These are phyloP conservation scores for Gymnoscelis rufifasciata DNA, from an alignment of 2,888 invertebrate species.

Conservation along the genomic window DNA sequence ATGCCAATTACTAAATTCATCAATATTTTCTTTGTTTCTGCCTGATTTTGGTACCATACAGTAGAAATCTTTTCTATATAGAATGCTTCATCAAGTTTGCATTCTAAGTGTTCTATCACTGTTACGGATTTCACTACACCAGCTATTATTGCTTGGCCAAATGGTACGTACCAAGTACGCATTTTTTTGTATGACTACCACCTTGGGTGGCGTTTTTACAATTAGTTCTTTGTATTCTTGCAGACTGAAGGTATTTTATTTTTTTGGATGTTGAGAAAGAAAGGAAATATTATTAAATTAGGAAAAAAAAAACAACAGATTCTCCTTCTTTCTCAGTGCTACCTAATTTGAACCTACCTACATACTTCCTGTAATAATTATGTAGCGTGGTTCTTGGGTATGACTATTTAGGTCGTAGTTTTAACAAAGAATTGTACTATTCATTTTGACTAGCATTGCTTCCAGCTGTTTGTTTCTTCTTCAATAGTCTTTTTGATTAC, in stretches of 20 bases:
- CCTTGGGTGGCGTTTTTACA: conserved; percentile 55
- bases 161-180: conserved; percentile 46
- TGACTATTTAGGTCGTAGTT: conserved; percentile 4
- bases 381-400: conserved; percentile 18
- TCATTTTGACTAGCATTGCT: too few relatives aligned
- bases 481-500: too few relatives aligned
- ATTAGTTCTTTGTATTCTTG: conserved; percentile 35
- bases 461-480: too few relatives aligned
- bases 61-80: conserved; percentile 2
- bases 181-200: conserved; percentile 67
- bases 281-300: too few relatives aligned
- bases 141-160: conserved; percentile 21
- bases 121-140: conserved; percentile 27
- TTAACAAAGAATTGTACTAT: not conserved
- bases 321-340: not conserved
- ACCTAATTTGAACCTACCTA: conserved; percentile 4
- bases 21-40: conserved; percentile 65
- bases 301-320: too few relatives aligned
- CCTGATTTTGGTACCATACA: conserved; percentile 12
- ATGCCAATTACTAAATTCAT: conserved; percentile 76
- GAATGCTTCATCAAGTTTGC: conserved; percentile 7
- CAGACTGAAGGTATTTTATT: too few relatives aligned
- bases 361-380: conserved; percentile 18
- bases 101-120: conserved; percentile 3
- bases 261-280: too few relatives aligned